A percentile compares a stretch with the other conserved stretches of the same genome.
These are phyloP conservation scores for Rousettus madagascariensis DNA, from an alignment of 2,797 vertebrate species.

Conservation along the genomic window DNA sequence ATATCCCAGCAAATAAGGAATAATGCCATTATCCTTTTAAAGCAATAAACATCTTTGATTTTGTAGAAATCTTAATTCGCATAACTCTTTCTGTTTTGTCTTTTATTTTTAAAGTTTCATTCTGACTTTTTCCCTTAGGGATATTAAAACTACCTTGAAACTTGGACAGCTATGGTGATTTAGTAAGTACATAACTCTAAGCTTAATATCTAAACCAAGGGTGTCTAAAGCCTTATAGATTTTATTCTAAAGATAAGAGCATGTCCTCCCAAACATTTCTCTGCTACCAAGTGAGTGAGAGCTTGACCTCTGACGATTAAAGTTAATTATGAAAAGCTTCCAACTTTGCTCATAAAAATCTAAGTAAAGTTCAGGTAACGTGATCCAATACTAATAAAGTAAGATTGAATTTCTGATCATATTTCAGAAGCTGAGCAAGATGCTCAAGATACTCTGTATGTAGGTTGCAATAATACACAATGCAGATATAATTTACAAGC, in stretches of 20 bases:
- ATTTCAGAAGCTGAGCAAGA: constrained; percentile 38
- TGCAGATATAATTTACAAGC: not conserved
- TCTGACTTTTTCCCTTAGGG: constrained; percentile 48
- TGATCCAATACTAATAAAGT: constrained; percentile 66
- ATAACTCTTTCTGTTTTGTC: not conserved
- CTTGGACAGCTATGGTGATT: constrained; percentile 72
- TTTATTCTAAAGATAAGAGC: constrained; percentile 72
- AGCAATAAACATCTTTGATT: not conserved
- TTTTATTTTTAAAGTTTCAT: constrained; percentile 60
- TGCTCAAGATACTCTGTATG: not conserved
- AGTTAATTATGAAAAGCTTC: constrained; percentile 62
- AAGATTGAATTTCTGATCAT: constrained; percentile 33
- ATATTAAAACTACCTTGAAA: constrained; percentile 71
- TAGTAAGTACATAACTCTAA: constrained; percentile 61
- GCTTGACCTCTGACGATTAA: constrained; percentile 68
- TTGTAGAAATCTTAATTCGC: not conserved
- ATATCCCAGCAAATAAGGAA: not conserved
- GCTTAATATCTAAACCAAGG: constrained; percentile 74
- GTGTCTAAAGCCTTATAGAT: constrained; percentile 62
- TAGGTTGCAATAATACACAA: not conserved
- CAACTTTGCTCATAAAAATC: constrained; percentile 73
- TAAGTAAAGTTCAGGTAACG: constrained; percentile 70
- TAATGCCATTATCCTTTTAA: not conserved
- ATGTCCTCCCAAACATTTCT: constrained; percentile 57
- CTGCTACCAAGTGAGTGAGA: constrained; percentile 64